phyloP scores from a whole-genome alignment of 2,797 vertebrate genomes.

The Spizella passerina region DNA sequence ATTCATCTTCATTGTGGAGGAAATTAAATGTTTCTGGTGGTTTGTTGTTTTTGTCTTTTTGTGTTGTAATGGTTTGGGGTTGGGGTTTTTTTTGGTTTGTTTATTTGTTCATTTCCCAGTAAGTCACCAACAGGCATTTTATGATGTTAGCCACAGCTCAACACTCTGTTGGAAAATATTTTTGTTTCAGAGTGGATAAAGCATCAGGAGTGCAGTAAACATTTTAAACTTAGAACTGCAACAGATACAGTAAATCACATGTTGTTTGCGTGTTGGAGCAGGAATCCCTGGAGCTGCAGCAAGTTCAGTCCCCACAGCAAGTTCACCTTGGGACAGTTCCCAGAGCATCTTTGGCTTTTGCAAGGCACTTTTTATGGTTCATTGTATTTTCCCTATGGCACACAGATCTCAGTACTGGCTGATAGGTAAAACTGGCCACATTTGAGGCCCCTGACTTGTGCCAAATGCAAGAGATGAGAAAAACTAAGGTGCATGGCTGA shows the following conservation, averaged over 20 bases:
- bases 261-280: neutral
- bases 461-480: neutral
- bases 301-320: neutral
- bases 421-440: neutral
- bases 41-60: neutral
- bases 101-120: slow-evolving; percentile 46
- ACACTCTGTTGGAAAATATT: neutral
- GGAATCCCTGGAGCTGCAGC: neutral
- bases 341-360: neutral
- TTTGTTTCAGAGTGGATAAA: neutral
- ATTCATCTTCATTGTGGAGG: neutral
- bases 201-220: neutral
- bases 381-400: neutral
- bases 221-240: slow-evolving; percentile 24
- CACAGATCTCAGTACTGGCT: neutral
- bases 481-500: neutral
- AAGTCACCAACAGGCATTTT: neutral
- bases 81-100: neutral
- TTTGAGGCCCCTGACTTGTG: neutral
- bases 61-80: neutral
- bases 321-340: slow-evolving; percentile 7
- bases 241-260: slow-evolving; percentile 24
- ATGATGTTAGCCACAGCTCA: slow-evolving; percentile 26
- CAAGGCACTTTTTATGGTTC: neutral
- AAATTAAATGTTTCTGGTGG: slow-evolving; percentile 20